Conservation (phyloP, 2,113 vertebrate genomes). For the Cynoglossus semilaevis region DNA sequence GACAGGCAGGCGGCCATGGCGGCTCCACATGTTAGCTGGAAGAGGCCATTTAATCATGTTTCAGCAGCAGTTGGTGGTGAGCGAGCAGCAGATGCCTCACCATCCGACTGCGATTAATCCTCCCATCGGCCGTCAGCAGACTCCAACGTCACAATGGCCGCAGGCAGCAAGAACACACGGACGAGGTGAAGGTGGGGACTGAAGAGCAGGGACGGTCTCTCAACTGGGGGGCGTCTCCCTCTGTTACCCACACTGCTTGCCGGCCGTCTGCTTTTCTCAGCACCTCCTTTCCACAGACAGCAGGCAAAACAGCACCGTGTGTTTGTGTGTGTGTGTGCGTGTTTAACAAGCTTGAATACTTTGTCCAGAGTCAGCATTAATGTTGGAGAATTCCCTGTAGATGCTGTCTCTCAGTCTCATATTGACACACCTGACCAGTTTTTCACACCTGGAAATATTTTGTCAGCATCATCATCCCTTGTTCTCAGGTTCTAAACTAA, state of each 20-base stretch:
- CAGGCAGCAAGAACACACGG: constrained; percentile 44
- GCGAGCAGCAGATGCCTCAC: constrained; percentile 69
- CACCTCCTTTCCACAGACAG: constrained; percentile 10
- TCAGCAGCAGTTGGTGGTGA: constrained; percentile 67
- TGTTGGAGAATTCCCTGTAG: background rate
- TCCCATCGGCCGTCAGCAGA: constrained; percentile 37
- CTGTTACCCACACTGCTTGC: constrained; percentile 6
- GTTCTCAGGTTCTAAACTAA: too few species aligned
- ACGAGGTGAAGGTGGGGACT: constrained; percentile 51
- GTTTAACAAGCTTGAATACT: background rate
- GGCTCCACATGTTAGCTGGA: constrained; percentile 51
- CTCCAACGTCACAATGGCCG: constrained; percentile 30
- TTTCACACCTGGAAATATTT: too few species aligned
- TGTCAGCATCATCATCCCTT: too few species aligned
- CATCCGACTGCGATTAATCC: constrained; percentile 73
- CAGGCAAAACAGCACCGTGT: constrained; percentile 17
- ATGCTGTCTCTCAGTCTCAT: too few species aligned
- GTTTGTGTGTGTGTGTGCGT: constrained; percentile 15
- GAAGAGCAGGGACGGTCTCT: constrained; percentile 19
- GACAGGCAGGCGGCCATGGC: constrained; percentile 6
- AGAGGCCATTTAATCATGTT: constrained; percentile 67
- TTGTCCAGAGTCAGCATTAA: background rate
- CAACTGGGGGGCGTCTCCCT: constrained; percentile 38
- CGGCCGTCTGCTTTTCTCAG: constrained; percentile 41
- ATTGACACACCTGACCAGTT: too few species aligned